Evolutionary conservation across 2,888 invertebrate species (phyloP).

Genomic region (Ophion costatus): DNA sequence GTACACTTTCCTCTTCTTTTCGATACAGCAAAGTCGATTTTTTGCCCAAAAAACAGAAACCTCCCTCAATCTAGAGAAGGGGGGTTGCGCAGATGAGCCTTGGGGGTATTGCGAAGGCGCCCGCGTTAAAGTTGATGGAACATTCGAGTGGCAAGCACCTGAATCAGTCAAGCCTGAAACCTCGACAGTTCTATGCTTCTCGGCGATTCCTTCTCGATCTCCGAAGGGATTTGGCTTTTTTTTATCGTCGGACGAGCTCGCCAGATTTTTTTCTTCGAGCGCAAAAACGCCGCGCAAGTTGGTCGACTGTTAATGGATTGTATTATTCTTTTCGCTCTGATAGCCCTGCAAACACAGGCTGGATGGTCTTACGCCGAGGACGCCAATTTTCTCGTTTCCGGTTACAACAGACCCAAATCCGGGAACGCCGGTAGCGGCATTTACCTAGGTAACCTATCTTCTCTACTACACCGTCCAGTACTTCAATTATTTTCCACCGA

Average conservation of each 20-base stretch:
- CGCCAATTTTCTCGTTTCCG: slow-evolving; percentile 84
- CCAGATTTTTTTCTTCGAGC: not conserved
- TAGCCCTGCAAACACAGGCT: slow-evolving; percentile 83
- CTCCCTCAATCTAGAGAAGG: not conserved
- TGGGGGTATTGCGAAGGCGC: not conserved
- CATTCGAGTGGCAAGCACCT: not conserved
- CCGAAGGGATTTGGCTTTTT: not conserved
- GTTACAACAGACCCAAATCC: slow-evolving; percentile 81
- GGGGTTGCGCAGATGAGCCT: not conserved
- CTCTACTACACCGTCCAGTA: not conserved
- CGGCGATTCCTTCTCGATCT: not conserved
- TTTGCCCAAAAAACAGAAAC: no score
- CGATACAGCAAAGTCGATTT: no score
- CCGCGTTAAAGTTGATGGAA: not conserved
- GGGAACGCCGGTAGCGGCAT: slow-evolving; percentile 85
- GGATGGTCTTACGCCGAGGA: slow-evolving; percentile 84
- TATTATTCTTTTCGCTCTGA: slow-evolving; percentile 39
- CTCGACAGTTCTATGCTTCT: not conserved
- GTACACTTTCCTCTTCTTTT: no score
- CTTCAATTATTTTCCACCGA: not conserved
- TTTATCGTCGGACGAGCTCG: not conserved
- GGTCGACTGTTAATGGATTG: not conserved
- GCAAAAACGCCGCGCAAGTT: no score
- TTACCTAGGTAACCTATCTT: slow-evolving; percentile 77
- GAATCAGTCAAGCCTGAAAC: not conserved